Base-by-base conservation (phyloP, 2,888 invertebrate genomes). In the Seira musarum region DNA sequence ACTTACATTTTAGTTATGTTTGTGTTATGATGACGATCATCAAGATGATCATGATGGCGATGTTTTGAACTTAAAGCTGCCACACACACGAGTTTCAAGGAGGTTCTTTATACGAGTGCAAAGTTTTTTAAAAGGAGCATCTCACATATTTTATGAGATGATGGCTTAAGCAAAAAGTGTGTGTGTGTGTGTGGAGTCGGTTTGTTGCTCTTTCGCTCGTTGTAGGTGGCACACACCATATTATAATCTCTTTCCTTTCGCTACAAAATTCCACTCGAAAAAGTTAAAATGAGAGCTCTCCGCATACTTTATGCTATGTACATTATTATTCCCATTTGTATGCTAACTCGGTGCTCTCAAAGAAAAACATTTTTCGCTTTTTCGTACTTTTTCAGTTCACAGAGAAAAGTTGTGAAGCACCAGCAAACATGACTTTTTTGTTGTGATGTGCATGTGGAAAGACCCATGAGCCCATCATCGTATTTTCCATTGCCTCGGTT, bases 271-370 rank as follows among this genome's bases (percentile, higher is more conserved):
- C 19, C 8, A 60, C 60, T 60, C 22, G 60, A 60, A 60, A 60
- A 60, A 60, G 60, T 60, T 60, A 21, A 60, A 60, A 60, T 21
- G 22, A 60, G 60, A 60, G 60, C 60, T 60, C 21, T 53, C 53
- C 10, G 13, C 60, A 21, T 60, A 30, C 67, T 81, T 80, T 67
- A 46, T 67, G 19, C 80, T 74, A 70, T 74, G 35, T 67, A 75
- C 75, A 81, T 81, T 60, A 81, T 76, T 81, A 81, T 81, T 76
- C 76, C 80, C 76, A 81, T 81, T 81, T 81, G 80, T 75, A 81
- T 81, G 80, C 80, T 81, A 81, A 81, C 67, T 81, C 63, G 75
- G 25, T 46, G 35, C 77, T 66, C 40, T 30, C n/a, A n/a, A 35
- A 21, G 24, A 57, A 57, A 69, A 68, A 61, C 61, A 75, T 60